Evolutionary conservation across 2,113 vertebrate species (phyloP).

Genomic region (Paracanthobrama guichenoti): DNA sequence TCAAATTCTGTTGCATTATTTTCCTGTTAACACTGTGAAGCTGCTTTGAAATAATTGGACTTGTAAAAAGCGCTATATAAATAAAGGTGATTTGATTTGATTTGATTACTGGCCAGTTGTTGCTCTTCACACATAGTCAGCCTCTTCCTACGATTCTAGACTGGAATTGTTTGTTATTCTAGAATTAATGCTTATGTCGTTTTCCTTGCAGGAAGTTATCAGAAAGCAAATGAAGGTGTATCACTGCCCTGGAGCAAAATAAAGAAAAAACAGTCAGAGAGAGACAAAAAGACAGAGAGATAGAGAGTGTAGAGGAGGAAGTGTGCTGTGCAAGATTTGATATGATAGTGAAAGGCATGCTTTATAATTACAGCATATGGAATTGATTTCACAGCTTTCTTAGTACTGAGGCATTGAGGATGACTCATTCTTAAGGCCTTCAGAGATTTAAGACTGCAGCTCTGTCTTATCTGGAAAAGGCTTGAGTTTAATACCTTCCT

Average conservation of each 20-base stretch:
- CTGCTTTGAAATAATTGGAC: too few species aligned
- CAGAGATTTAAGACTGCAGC: conserved; percentile 3
- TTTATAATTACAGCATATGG: conserved; percentile 61
- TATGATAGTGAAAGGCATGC: conserved; percentile 52
- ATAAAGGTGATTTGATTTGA: too few species aligned
- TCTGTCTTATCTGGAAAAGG: neutral
- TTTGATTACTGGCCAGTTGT: neutral
- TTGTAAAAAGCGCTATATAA: too few species aligned
- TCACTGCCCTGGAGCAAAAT: conserved; percentile 43
- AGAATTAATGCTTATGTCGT: neutral
- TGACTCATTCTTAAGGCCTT: conserved; percentile 54
- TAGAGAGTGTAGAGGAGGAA: conserved; percentile 12
- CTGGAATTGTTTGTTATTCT: conserved; percentile 36
- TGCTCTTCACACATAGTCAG: conserved; percentile 34
- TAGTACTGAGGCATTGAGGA: conserved; percentile 52
- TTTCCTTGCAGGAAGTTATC: neutral
- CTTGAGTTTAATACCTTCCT: conserved; percentile 4
- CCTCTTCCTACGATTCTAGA: conserved; percentile 9
- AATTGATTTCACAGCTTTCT: conserved; percentile 64
- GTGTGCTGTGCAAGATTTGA: conserved; percentile 61
- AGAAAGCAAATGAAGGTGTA: conserved; percentile 3
- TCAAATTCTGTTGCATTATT: too few species aligned
- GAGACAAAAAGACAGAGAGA: neutral
- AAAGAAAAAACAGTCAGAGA: conserved; percentile 36
- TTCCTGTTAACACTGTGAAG: too few species aligned